Conservation (phyloP, 2,888 invertebrate species). For the Yponomeuta plumbellus region DNA sequence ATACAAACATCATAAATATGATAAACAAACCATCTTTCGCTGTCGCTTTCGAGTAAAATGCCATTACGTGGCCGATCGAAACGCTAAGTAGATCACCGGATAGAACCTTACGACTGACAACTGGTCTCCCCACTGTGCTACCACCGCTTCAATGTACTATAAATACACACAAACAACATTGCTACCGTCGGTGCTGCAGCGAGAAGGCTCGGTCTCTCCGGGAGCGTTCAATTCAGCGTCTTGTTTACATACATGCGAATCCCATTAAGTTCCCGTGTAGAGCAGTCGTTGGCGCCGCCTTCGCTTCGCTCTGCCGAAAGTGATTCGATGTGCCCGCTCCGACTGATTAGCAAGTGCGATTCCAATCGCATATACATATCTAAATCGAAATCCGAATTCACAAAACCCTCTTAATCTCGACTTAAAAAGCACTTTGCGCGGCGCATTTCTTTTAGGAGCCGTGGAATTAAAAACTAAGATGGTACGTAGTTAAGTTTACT, state of each 20-base stretch:
- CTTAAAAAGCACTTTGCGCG: background rate
- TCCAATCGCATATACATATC: constrained; percentile 1
- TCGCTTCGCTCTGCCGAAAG: constrained; percentile 21
- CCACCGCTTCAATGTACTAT: background rate
- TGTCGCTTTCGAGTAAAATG: no score
- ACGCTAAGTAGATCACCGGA: no score
- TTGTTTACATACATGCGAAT: constrained; percentile 76
- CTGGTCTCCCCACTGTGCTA: background rate
- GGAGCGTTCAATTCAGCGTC: constrained; percentile 53
- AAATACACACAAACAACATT: background rate
- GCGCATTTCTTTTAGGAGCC: background rate
- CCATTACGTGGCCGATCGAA: no score
- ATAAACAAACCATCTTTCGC: no score
- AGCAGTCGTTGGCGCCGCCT: constrained; percentile 53
- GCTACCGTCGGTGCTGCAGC: background rate
- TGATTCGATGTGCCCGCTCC: constrained; percentile 43
- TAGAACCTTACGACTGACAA: background rate
- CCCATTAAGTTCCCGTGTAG: constrained; percentile 71
- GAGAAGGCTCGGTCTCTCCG: constrained; percentile 29
- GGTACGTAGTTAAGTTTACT: no score
- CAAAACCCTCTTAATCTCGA: constrained; percentile 1
- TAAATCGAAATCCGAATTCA: background rate
- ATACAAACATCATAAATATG: no score
- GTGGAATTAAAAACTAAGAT: background rate
- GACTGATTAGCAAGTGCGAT: constrained; percentile 44